Evolutionary conservation across 2,113 vertebrate species (phyloP).

Genomic region (Trogon surrucura): DNA sequence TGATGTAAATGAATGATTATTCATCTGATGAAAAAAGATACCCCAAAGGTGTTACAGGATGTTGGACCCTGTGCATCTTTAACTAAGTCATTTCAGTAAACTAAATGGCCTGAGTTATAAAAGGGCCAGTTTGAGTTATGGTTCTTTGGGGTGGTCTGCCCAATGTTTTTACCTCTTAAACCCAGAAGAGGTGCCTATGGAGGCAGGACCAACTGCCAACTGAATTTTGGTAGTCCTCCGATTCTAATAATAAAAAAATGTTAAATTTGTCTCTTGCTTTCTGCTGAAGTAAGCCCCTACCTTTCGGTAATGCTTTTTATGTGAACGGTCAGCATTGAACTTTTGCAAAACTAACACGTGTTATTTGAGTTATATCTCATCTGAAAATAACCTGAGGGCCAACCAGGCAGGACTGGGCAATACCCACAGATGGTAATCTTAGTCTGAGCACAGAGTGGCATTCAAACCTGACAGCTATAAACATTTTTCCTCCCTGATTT

Average conservation of each 20-base stretch:
- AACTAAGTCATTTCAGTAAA: not conserved
- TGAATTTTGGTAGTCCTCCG: not conserved
- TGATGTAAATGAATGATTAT: not conserved
- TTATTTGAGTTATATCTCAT: not conserved
- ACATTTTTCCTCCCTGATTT: not conserved
- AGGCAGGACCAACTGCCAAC: not conserved
- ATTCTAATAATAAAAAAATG: not conserved
- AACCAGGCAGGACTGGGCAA: not conserved
- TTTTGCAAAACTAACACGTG: not conserved
- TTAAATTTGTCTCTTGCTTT: not conserved
- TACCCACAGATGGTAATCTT: not conserved
- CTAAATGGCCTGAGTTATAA: not conserved
- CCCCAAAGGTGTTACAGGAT: not conserved
- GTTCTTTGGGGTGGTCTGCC: accelerated
- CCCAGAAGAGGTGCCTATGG: not conserved
- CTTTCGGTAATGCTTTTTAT: not conserved
- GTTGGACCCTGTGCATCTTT: not conserved
- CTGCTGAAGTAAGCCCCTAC: not conserved
- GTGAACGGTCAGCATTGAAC: not conserved
- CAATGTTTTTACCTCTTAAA: not conserved
- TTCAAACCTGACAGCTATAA: not conserved
- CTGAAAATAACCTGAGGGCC: not conserved
- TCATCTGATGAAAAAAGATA: not conserved
- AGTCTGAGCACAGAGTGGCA: accelerated
- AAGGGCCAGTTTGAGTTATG: not conserved